These are phyloP conservation scores for Hypolimnas misippus DNA, from an alignment of 2,888 invertebrate genomes.

Conservation along the genomic window DNA sequence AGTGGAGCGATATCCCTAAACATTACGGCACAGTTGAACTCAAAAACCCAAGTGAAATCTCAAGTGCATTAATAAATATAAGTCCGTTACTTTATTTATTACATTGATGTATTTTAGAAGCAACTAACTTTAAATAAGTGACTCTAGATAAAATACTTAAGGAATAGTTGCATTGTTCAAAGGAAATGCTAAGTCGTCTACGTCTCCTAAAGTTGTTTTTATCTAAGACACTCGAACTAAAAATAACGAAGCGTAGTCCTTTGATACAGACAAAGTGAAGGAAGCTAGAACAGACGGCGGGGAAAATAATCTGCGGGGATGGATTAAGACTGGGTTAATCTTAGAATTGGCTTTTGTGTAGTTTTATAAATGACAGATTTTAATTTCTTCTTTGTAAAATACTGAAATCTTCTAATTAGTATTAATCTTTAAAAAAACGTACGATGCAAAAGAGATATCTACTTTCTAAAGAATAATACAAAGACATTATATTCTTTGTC, in stretches of 20 bases:
- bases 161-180: background rate
- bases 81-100: background rate
- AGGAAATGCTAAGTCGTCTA: slow-evolving; percentile 1
- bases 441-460: too few relatives aligned
- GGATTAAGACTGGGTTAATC: slow-evolving; percentile 2
- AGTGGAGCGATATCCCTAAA: too few relatives aligned
- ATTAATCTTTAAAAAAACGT: too few relatives aligned
- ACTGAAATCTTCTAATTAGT: too few relatives aligned
- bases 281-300: background rate
- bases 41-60: too few relatives aligned
- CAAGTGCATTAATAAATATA: too few relatives aligned
- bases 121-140: background rate
- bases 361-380: background rate
- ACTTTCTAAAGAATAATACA: too few relatives aligned
- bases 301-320: background rate
- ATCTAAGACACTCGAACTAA: slow-evolving; percentile 1
- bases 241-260: background rate
- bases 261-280: background rate
- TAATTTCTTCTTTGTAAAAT: background rate
- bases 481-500: too few relatives aligned
- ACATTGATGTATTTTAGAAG: background rate
- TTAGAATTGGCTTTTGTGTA: background rate
- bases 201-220: background rate
- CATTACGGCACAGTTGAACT: too few relatives aligned
- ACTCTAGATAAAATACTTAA: background rate